Conservation (phyloP, 2,888 invertebrate genomes). For the Oeneis ivallda region DNA sequence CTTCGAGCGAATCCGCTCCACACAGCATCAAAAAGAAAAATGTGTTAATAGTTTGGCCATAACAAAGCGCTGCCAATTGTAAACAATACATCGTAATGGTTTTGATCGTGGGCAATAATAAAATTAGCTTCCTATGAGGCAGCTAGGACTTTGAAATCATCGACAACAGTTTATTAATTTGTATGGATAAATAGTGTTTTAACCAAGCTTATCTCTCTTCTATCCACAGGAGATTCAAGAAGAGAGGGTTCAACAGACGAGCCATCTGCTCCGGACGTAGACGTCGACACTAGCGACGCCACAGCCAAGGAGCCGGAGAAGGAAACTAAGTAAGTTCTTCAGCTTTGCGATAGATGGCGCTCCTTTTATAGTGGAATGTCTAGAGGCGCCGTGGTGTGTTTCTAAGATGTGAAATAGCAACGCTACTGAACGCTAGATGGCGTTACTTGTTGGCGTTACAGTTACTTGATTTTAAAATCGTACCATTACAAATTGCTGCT, state of each 20-base stretch:
- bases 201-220: conserved; percentile 17
- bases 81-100: too few relatives aligned
- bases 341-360: conserved; percentile 15
- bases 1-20: too few relatives aligned
- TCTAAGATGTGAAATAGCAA: neutral
- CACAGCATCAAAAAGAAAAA: too few relatives aligned
- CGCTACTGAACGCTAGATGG: conserved; percentile 8
- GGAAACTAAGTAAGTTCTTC: conserved; percentile 55
- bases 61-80: too few relatives aligned
- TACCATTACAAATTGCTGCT: too few relatives aligned
- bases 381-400: neutral
- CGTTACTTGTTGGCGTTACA: too few relatives aligned
- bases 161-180: neutral
- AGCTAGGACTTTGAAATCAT: too few relatives aligned
- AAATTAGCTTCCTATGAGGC: too few relatives aligned
- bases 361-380: neutral
- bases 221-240: conserved; percentile 62
- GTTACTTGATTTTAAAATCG: too few relatives aligned
- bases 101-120: too few relatives aligned
- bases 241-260: conserved; percentile 74
- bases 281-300: conserved; percentile 62
- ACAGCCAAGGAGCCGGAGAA: conserved; percentile 66
- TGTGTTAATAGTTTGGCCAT: too few relatives aligned
- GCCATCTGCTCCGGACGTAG: conserved; percentile 64
- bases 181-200: neutral